Percentiles rank a stretch among this genome's conserved stretches.
These are phyloP conservation scores for Catamblyrhynchus diadema DNA, from an alignment of 2,797 vertebrate genomes.

Conservation along the genomic window DNA sequence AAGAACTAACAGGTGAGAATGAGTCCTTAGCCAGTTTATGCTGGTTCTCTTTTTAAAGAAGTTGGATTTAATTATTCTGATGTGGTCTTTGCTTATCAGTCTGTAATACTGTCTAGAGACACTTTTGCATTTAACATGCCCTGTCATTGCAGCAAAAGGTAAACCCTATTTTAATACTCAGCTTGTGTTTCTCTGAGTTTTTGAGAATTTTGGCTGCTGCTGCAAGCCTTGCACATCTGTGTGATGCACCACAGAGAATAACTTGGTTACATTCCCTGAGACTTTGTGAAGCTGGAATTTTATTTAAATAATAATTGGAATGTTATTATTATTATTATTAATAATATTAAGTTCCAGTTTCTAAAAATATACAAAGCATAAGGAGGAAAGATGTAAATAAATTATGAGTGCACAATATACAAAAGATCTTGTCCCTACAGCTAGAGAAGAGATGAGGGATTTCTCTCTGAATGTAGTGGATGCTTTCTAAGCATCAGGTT, in stretches of 20 bases:
- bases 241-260: neutral
- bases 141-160: neutral
- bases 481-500: neutral
- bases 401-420: neutral
- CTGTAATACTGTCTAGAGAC: neutral
- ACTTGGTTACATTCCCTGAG: neutral
- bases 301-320: neutral
- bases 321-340: neutral
- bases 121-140: neutral
- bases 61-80: neutral
- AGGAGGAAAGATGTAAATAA: neutral
- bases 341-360: neutral
- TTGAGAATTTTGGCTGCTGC: neutral
- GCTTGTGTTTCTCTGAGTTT: neutral
- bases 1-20: neutral
- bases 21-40: neutral
- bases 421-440: neutral
- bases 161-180: neutral
- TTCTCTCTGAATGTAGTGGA: neutral
- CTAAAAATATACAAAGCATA: neutral
- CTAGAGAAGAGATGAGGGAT: neutral
- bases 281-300: neutral
- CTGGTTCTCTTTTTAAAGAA: neutral
- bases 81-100: neutral
- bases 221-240: neutral